A percentile compares a stretch with the other conserved stretches of the same genome.
These are phyloP conservation scores for Perca schrenkii DNA, from an alignment of 2,113 vertebrate species.

Conservation along the genomic window DNA sequence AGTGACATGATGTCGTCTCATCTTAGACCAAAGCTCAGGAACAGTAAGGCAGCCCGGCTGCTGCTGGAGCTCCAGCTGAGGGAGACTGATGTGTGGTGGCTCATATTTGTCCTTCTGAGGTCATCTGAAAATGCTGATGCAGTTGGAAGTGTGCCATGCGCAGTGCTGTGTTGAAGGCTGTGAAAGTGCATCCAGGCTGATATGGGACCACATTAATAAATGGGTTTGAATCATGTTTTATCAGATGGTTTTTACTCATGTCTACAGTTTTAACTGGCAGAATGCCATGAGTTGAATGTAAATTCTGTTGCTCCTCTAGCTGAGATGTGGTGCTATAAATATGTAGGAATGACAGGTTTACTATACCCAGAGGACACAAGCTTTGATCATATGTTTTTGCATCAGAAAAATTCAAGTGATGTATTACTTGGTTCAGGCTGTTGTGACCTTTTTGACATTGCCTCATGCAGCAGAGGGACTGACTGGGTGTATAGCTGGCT, in stretches of 20 bases:
- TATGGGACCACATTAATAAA: neutral
- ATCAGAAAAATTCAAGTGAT: neutral
- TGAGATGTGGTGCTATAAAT: neutral
- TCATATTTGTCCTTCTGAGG: slow-evolving; percentile 63
- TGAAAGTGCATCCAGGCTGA: neutral
- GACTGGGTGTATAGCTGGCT: accelerated
- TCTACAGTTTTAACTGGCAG: neutral
- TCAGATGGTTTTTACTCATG: neutral
- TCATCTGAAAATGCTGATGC: slow-evolving; percentile 70
- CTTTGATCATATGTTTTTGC: neutral
- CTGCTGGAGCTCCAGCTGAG: neutral
- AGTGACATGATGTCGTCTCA: slow-evolving; percentile 6
- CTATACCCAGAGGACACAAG: neutral
- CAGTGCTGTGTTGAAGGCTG: slow-evolving; percentile 32
- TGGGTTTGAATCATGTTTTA: no score
- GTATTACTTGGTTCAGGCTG: neutral
- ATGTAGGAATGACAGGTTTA: neutral
- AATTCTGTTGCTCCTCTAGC: neutral
- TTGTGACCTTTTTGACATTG: slow-evolving; percentile 70
- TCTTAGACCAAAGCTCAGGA: neutral
- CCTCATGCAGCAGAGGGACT: slow-evolving; percentile 23
- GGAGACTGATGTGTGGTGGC: neutral
- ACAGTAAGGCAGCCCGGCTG: neutral
- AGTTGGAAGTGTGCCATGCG: slow-evolving; percentile 41
- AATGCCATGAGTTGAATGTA: no score